These are phyloP conservation scores for Physeter macrocephalus DNA, from an alignment of 2,113 vertebrate genomes.

Conservation along the genomic window DNA sequence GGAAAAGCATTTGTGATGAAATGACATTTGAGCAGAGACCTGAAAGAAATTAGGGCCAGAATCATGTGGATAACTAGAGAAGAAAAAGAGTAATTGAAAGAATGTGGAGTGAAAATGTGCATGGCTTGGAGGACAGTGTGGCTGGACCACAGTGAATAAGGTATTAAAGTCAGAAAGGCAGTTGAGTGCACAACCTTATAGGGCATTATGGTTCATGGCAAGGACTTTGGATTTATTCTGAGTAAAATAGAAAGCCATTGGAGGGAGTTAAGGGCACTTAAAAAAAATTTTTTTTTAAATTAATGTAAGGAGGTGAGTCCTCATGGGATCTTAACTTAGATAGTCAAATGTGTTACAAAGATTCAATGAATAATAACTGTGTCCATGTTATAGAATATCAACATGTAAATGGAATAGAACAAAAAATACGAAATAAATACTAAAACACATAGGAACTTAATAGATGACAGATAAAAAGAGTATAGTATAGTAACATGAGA, in stretches of 20 bases:
- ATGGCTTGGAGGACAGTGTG: too few species aligned
- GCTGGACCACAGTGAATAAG: not conserved
- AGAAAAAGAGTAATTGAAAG: not conserved
- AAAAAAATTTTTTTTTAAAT: not conserved
- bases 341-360: not conserved
- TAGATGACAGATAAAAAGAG: not conserved
- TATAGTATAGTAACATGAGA: not conserved
- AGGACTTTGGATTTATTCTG: not conserved
- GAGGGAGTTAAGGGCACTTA: not conserved
- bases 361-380: not conserved
- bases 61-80: not conserved
- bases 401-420: not conserved
- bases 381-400: not conserved
- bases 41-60: not conserved
- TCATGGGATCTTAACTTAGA: not conserved
- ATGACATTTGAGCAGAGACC: not conserved
- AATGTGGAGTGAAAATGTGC: not conserved
- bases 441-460: not conserved
- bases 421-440: not conserved
- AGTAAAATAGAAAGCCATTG: not conserved
- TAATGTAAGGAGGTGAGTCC: not conserved
- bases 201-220: not conserved
- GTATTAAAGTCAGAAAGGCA: not conserved
- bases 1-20: not conserved
- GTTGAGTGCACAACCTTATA: not conserved